phyloP scores from a whole-genome alignment of 2,888 invertebrate genomes.

The Polydrusus tereticollis region DNA sequence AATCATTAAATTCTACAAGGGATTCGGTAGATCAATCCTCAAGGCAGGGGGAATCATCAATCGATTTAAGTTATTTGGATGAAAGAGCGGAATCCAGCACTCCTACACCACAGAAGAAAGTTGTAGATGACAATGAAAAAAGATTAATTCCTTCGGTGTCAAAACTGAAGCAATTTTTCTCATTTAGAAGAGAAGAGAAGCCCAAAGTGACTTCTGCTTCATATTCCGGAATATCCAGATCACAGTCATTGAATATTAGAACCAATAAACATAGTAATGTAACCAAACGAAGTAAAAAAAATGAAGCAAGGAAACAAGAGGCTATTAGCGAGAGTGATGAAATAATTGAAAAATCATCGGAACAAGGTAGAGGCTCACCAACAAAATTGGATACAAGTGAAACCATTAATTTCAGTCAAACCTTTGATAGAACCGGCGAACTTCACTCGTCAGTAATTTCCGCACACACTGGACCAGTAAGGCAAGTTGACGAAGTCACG shows the following conservation, averaged over 20 bases:
- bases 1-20: slow-evolving; percentile 38
- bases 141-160: slow-evolving; percentile 35
- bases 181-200: slow-evolving; percentile 37
- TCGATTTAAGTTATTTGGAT: slow-evolving; percentile 10
- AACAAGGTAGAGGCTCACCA: not conserved
- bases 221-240: slow-evolving; percentile 33
- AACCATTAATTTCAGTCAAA: not conserved
- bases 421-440: not conserved
- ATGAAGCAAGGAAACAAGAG: slow-evolving; percentile 14
- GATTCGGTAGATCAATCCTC: slow-evolving; percentile 28
- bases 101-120: slow-evolving; percentile 5
- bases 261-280: slow-evolving; percentile 1
- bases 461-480: slow-evolving; percentile 14
- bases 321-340: slow-evolving; percentile 29
- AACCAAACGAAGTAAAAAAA: slow-evolving; percentile 6
- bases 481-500: slow-evolving; percentile 4
- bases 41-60: slow-evolving; percentile 6
- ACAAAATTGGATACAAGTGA: not conserved
- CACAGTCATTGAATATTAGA: slow-evolving; percentile 31
- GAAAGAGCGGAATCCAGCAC: slow-evolving; percentile 10
- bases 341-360: not conserved
- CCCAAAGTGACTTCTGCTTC: slow-evolving; percentile 20
- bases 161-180: slow-evolving; percentile 39
- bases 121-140: not conserved
- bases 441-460: not conserved